These are phyloP conservation scores for Drosophila peninsularis DNA, from an alignment of 2,888 invertebrate genomes.

Conservation along the genomic window DNA sequence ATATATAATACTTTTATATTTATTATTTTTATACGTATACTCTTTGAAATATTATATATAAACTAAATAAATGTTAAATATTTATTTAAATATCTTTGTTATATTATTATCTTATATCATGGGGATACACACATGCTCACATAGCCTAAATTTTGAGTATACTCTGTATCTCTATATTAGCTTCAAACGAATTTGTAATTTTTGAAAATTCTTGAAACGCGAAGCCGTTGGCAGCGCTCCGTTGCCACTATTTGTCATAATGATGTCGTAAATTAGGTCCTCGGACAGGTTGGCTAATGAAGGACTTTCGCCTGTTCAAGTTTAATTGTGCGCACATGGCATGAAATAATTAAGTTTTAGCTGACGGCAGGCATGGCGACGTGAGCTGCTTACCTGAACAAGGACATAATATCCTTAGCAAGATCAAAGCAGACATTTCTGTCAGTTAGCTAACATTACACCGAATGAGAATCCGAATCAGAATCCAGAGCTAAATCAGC, in stretches of 20 bases:
- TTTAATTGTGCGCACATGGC: conserved; percentile 31
- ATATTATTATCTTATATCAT: no score
- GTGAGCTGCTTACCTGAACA: conserved; percentile 20
- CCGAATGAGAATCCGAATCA: conserved; percentile 18
- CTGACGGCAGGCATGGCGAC: conserved; percentile 1
- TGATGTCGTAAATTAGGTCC: conserved; percentile 25
- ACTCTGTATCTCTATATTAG: neutral
- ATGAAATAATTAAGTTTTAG: conserved; percentile 18
- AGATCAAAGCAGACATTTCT: conserved; percentile 46
- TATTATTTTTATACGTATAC: no score
- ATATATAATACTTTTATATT: no score
- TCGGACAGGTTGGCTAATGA: conserved; percentile 45
- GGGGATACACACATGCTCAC: no score
- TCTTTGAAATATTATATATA: no score
- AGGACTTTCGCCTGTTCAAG: conserved; percentile 12
- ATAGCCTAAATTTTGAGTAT: neutral
- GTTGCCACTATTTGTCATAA: conserved; percentile 11
- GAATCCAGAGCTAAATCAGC: conserved; percentile 28
- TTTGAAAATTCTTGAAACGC: neutral
- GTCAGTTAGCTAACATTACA: conserved; percentile 25
- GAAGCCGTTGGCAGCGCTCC: conserved; percentile 8
- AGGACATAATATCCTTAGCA: conserved; percentile 20
- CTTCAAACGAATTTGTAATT: neutral
- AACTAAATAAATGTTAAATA: no score
- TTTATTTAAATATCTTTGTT: no score